phyloP scores from a whole-genome alignment of 2,888 invertebrate species.

The Seira ritae region DNA sequence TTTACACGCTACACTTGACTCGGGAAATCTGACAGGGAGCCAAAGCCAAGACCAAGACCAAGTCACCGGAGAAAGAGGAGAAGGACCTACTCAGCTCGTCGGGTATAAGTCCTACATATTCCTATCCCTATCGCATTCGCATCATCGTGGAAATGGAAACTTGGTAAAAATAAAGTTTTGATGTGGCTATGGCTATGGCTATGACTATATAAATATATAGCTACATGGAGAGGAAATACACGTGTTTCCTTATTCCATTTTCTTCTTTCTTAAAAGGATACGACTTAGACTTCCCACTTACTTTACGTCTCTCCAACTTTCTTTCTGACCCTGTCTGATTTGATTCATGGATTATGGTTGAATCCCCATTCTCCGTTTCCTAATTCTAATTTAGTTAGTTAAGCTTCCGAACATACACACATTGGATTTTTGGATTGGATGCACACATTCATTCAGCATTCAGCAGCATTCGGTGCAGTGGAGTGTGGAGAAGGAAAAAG shows the following conservation, averaged over 20 bases:
- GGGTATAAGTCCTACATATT: no score
- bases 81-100: no score
- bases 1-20: slow-evolving; percentile 65
- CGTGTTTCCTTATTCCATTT: slow-evolving; percentile 47
- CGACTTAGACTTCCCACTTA: slow-evolving; percentile 46
- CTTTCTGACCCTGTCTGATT: slow-evolving; percentile 66
- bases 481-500: slow-evolving; percentile 33
- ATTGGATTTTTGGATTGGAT: no score
- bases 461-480: slow-evolving; percentile 28
- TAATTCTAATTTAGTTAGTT: slow-evolving; percentile 66
- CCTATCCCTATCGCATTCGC: no score
- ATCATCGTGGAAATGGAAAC: no score
- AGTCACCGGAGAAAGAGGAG: neutral
- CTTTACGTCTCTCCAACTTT: slow-evolving; percentile 57
- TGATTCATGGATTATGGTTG: slow-evolving; percentile 66
- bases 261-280: slow-evolving; percentile 1
- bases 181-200: neutral
- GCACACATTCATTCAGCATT: no score
- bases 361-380: slow-evolving; percentile 64
- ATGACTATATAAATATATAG: slow-evolving; percentile 1
- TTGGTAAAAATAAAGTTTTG: slow-evolving; percentile 10
- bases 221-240: slow-evolving; percentile 46
- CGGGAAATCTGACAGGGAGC: slow-evolving; percentile 58
- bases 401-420: slow-evolving; percentile 56
- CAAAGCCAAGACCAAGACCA: slow-evolving; percentile 22